Evolutionary conservation across 2,797 vertebrate species (phyloP).

Genomic region (Scarus forsteni): DNA sequence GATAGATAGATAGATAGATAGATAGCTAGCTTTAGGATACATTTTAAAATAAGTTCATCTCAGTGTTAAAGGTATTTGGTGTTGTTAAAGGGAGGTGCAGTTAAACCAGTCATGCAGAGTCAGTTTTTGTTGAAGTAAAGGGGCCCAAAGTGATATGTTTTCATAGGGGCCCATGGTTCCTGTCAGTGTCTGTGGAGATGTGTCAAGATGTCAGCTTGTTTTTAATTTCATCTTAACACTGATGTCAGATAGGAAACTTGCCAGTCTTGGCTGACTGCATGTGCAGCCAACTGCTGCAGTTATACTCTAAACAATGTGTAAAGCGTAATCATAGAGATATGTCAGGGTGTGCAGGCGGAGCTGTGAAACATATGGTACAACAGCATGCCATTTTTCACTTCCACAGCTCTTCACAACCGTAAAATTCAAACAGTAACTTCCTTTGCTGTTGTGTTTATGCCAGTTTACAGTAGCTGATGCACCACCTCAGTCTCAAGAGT

Average conservation of each 20-base stretch:
- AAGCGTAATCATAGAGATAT: constrained; percentile 72
- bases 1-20: too few relatives aligned
- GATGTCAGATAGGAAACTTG: constrained; percentile 17
- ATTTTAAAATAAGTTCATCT: too few relatives aligned
- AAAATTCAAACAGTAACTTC: constrained; percentile 50
- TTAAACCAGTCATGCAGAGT: too few relatives aligned
- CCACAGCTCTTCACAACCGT: constrained; percentile 39
- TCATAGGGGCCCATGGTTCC: too few relatives aligned
- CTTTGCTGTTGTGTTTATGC: constrained; percentile 36
- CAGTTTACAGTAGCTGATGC: constrained; percentile 55
- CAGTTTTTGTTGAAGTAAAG: too few relatives aligned
- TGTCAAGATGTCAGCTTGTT: not conserved
- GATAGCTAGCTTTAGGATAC: too few relatives aligned
- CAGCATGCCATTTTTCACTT: constrained; percentile 65
- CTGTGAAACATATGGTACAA: constrained; percentile 76
- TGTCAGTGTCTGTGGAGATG: too few relatives aligned
- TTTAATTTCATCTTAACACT: constrained; percentile 1
- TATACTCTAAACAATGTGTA: constrained; percentile 70
- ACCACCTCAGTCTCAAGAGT: constrained; percentile 49
- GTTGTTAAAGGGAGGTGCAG: too few relatives aligned
- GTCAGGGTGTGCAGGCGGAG: constrained; percentile 66
- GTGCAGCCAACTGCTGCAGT: constrained; percentile 25
- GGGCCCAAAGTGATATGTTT: too few relatives aligned
- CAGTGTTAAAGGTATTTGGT: too few relatives aligned
- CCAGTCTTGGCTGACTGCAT: constrained; percentile 4